phyloP scores from a whole-genome alignment of 2,797 vertebrate genomes.

The Muscicapa striata region DNA sequence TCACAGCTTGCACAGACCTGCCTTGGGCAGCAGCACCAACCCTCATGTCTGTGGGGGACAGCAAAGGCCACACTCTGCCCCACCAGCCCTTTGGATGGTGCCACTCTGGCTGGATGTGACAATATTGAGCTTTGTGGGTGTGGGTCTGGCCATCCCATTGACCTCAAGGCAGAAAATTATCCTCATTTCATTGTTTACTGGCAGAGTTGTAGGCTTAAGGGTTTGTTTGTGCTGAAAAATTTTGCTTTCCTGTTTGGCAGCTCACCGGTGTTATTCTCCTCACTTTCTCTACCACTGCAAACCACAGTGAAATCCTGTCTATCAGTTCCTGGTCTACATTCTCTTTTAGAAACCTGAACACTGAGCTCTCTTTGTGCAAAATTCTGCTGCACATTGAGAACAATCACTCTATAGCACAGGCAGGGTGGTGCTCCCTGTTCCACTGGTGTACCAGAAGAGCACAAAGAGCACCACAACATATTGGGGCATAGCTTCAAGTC shows the following conservation, averaged over 20 bases:
- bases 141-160: not conserved
- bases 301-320: not conserved
- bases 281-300: not conserved
- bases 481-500: not conserved
- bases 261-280: not conserved
- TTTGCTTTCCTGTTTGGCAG: not conserved
- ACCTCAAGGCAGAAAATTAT: not conserved
- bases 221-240: not conserved
- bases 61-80: not conserved
- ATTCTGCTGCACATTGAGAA: not conserved
- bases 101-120: not conserved
- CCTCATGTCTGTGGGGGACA: rapidly evolving
- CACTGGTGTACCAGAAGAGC: not conserved
- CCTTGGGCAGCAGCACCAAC: rapidly evolving
- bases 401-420: not conserved
- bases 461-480: rapidly evolving
- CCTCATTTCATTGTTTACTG: not conserved
- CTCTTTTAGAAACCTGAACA: not conserved
- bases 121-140: not conserved
- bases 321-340: not conserved
- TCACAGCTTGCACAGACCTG: not conserved
- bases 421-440: not conserved
- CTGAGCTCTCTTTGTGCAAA: not conserved
- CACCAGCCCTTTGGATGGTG: not conserved
- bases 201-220: not conserved